Evolutionary conservation across 2,888 invertebrate species (phyloP), one percentile per base, ranked within the genome.

Genomic region (Cistogaster globosa): DNA sequence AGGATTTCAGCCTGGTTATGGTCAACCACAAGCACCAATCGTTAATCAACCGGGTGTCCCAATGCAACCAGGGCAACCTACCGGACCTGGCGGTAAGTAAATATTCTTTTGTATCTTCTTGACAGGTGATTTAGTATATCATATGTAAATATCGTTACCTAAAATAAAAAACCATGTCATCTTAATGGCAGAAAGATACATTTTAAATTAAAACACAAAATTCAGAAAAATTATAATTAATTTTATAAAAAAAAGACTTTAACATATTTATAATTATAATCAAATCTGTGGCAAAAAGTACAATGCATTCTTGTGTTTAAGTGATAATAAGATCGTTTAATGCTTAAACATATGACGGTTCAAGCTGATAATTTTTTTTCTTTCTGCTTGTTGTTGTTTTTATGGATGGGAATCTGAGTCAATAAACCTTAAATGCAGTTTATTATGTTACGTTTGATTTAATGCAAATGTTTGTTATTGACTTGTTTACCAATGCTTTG

Each of bases 11-110:
- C 89, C 88, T 1, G 88, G 87, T 0, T 83, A 84, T 72, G 88
- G 88, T 8, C 87, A 86, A 38, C 89, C 88, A 7, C 88, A 89
- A 51, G 89, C 87, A 16, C 91, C 92, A 3, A 90, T 92, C 72
- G 86, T 92, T 45, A 89, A 88, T 9, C 92, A 92, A 84, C 92
- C 92, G 16, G 90, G 90, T 18, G 89, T 62, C n/a, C 85, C 81
- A 20, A 84, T 88, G 88, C 88, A 71, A 36, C 89, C 87, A 18
- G 87, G 86, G 6, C 32, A 32, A 18, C 87, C 88, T 4, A 86
- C 87, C 86, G 86, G 86, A 7, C 88, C 87, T 71, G 86, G 87
- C 65, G 89, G 87, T 71, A 89, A 89, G 87, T 68, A 18, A 42
- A 42, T 12, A 42, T 42, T 2, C 7, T 12, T 42, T 7, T 32